Conservation (phyloP, 2,888 invertebrate species). For the Aporophyla lueneburgensis region DNA sequence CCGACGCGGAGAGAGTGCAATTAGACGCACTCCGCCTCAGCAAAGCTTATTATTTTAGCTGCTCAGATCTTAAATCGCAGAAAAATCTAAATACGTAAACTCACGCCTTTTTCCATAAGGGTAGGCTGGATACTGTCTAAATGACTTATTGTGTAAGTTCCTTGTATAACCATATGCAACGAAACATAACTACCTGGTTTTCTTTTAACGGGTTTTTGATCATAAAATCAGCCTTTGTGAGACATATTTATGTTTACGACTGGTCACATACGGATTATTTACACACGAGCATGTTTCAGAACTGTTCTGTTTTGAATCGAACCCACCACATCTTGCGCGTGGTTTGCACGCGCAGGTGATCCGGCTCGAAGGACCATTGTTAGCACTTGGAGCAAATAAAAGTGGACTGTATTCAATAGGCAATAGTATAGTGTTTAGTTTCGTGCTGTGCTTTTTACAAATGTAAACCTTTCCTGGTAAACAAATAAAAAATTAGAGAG, state of each 20-base stretch:
- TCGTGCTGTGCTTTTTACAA: no score
- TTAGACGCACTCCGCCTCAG: neutral
- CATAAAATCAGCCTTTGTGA: neutral
- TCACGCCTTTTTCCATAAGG: neutral
- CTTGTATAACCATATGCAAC: neutral
- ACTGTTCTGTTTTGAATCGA: neutral
- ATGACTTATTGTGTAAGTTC: neutral
- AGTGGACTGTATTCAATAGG: no score
- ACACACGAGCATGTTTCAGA: neutral
- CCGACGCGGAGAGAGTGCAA: neutral
- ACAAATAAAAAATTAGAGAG: no score
- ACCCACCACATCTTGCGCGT: no score
- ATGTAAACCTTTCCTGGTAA: no score
- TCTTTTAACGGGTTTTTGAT: conserved; percentile 10
- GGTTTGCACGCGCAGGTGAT: no score
- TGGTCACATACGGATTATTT: neutral
- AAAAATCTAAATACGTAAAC: neutral
- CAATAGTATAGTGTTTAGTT: no score
- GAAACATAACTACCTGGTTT: conserved; percentile 1
- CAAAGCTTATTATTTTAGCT: conserved; percentile 12
- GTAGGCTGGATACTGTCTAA: neutral
- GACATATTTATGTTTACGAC: neutral
- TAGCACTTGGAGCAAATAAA: no score
- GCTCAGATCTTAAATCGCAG: neutral
- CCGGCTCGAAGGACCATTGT: no score